These are phyloP conservation scores for Deladenus siricidicola DNA, from an alignment of 2,888 invertebrate genomes.

Conservation along the genomic window DNA sequence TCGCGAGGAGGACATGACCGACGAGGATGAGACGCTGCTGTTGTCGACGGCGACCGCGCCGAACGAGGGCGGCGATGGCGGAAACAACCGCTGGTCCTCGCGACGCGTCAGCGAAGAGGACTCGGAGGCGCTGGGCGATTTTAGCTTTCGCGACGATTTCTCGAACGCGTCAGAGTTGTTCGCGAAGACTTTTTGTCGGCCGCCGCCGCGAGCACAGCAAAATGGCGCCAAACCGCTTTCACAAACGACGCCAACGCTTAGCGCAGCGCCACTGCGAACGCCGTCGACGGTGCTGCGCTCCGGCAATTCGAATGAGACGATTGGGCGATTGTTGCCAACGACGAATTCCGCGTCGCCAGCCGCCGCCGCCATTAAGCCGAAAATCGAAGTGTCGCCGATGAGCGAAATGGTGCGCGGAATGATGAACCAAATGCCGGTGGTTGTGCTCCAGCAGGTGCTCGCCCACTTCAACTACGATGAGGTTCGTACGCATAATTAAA, in stretches of 20 bases:
- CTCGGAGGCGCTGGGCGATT: not conserved
- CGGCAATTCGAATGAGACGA: not conserved
- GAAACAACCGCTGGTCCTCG: not conserved
- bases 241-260: no score
- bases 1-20: not conserved
- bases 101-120: not conserved
- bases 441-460: conserved; percentile 39
- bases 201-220: not conserved
- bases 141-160: conserved; percentile 3
- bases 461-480: conserved; percentile 37
- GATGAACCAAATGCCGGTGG: conserved; percentile 27
- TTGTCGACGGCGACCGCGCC: not conserved
- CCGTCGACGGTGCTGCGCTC: not conserved
- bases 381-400: not conserved
- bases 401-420: conserved; percentile 29
- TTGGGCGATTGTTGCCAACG: not conserved
- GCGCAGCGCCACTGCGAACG: not conserved
- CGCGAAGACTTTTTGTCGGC: not conserved
- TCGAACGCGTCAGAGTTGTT: not conserved
- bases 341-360: not conserved
- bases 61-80: not conserved
- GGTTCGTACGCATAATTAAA: not conserved
- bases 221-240: no score
- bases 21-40: not conserved
- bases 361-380: not conserved